phyloP scores from a whole-genome alignment of 1,140 invertebrate species.

The Tetramorium simillimum region DNA sequence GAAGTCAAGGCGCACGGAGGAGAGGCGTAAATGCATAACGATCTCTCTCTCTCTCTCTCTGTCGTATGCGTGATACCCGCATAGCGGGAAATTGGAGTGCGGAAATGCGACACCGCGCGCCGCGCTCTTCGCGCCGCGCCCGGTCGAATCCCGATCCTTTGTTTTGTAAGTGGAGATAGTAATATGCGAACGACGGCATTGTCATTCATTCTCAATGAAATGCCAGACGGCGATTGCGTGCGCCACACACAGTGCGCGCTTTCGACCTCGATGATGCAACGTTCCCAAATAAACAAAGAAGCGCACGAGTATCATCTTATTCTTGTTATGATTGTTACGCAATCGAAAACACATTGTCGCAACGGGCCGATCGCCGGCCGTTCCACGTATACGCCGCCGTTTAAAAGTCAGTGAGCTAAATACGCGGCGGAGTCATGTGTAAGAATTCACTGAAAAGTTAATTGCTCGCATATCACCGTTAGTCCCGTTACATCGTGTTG shows the following conservation, averaged over 20 bases:
- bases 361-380: not conserved
- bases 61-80: not conserved
- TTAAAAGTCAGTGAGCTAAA: not conserved
- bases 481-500: too few relatives aligned
- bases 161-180: slow-evolving; percentile 54
- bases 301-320: not conserved
- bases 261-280: slow-evolving; percentile 43
- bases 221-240: not conserved
- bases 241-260: not conserved
- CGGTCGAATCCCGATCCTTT: slow-evolving; percentile 42
- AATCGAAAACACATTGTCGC: not conserved
- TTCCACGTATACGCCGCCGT: not conserved
- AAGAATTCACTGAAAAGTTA: not conserved
- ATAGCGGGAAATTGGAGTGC: slow-evolving; percentile 24
- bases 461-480: not conserved
- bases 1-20: too few relatives aligned
- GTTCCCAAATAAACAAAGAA: slow-evolving; percentile 33
- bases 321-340: not conserved
- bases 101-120: slow-evolving; percentile 25
- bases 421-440: too few relatives aligned
- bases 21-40: slow-evolving; percentile 10
- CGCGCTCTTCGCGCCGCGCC: not conserved
- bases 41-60: not conserved
- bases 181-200: slow-evolving; percentile 25
- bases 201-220: slow-evolving; percentile 13